Percentiles rank a stretch among this genome's conserved stretches.
Evolutionary conservation across 23 tunicate species (phyloP).

Genomic region (Ciona savignyi): DNA sequence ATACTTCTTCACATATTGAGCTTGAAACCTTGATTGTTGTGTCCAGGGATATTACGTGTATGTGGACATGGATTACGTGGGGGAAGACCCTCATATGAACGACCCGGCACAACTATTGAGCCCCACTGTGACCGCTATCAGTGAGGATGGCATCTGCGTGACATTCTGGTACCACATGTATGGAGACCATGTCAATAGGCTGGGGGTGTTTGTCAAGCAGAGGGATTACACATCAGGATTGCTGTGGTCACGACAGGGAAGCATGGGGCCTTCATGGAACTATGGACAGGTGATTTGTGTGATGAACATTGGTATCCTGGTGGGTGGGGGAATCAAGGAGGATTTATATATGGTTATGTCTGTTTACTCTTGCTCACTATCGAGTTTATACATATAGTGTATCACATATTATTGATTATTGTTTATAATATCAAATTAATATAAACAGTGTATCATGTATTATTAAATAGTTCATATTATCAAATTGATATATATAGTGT

Average conservation of each 20-base stretch:
- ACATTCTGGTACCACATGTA: slow-evolving; percentile 93
- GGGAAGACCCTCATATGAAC: slow-evolving; percentile 10
- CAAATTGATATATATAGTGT: too few relatives aligned
- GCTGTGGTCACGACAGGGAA: slow-evolving; percentile 54
- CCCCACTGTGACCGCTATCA: slow-evolving; percentile 32
- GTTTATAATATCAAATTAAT: too few relatives aligned
- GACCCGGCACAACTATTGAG: slow-evolving; percentile 34
- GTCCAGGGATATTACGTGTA: slow-evolving; percentile 74
- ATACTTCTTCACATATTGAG: too few relatives aligned
- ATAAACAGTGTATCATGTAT: too few relatives aligned
- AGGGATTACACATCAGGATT: slow-evolving; percentile 34
- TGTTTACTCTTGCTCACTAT: too few relatives aligned
- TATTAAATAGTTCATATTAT: too few relatives aligned
- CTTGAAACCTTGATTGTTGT: too few relatives aligned
- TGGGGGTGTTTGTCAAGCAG: slow-evolving; percentile 30
- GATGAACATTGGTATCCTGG: too few relatives aligned
- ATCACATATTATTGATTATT: too few relatives aligned
- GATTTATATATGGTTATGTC: too few relatives aligned
- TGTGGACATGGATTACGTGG: slow-evolving; percentile 36
- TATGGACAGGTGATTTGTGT: slow-evolving; percentile 93
- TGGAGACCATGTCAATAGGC: slow-evolving; percentile 56
- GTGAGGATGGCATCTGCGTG: slow-evolving; percentile 53
- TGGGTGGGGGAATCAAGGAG: too few relatives aligned
- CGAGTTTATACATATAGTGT: too few relatives aligned
- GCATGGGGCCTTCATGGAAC: slow-evolving; percentile 58